phyloP scores from a whole-genome alignment of 1,140 invertebrate genomes.

The Spodoptera frugiperda region DNA sequence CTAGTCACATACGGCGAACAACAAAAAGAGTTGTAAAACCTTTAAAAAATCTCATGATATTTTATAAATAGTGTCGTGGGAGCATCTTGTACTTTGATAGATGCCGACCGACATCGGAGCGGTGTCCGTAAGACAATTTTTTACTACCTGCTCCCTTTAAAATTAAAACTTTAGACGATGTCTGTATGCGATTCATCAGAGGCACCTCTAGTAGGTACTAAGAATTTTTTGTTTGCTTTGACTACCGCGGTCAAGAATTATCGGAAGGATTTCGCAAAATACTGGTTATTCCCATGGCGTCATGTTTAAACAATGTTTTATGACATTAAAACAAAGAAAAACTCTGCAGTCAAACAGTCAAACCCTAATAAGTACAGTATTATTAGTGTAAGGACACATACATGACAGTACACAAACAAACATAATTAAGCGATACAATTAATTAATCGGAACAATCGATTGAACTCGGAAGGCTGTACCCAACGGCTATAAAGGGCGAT shows the following conservation, averaged over 20 bases:
- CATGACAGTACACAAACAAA: constrained; percentile 11
- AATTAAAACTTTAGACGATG: constrained; percentile 73
- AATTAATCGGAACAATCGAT: constrained; percentile 60
- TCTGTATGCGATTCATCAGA: constrained; percentile 65
- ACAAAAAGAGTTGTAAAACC: constrained; percentile 64
- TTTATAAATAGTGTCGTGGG: constrained; percentile 80
- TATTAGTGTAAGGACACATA: not conserved
- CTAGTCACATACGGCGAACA: constrained; percentile 48
- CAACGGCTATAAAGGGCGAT: constrained; percentile 27
- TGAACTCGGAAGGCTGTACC: constrained; percentile 34
- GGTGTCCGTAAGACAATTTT: constrained; percentile 72
- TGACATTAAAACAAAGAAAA: not conserved
- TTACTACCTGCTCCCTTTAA: constrained; percentile 78
- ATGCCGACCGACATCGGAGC: constrained; percentile 70
- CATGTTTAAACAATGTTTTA: not conserved
- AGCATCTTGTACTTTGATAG: constrained; percentile 73
- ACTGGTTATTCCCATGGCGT: constrained; percentile 10
- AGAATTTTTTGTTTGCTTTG: constrained; percentile 19
- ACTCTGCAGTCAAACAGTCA: not conserved
- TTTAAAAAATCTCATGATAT: constrained; percentile 73
- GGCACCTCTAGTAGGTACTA: constrained; percentile 59
- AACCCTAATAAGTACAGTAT: not conserved
- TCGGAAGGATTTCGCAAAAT: constrained; percentile 39
- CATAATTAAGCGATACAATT: constrained; percentile 37
- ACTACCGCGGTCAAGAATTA: constrained; percentile 8